These are phyloP conservation scores for Panagrolaimus sp. DNA, from an alignment of 1,140 invertebrate species.

Conservation along the genomic window DNA sequence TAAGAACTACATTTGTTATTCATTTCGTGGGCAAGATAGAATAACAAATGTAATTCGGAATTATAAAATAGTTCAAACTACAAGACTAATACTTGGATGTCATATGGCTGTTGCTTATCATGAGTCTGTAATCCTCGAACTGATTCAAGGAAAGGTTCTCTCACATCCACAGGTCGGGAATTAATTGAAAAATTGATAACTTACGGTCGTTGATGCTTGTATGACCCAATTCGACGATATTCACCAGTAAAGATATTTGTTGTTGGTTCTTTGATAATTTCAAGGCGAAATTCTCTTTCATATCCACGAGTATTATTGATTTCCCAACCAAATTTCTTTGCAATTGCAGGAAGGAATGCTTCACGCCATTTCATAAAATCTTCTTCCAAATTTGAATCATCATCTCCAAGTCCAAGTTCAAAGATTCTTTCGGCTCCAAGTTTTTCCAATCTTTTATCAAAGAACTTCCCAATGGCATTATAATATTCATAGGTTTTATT, in stretches of 20 bases:
- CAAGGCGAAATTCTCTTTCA: constrained; percentile 83
- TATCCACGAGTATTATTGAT: constrained; percentile 73
- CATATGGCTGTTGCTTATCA: no score
- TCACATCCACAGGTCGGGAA: no score
- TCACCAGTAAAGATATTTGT: constrained; percentile 87
- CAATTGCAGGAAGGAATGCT: constrained; percentile 89
- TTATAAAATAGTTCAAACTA: no score
- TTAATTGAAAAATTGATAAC: constrained; percentile 60
- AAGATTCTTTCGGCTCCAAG: constrained; percentile 83
- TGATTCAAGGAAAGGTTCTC: no score
- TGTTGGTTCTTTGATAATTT: constrained; percentile 68
- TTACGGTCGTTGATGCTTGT: constrained; percentile 83
- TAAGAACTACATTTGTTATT: no score
- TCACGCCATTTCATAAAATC: constrained; percentile 58
- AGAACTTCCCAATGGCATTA: constrained; percentile 90
- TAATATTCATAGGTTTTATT: constrained; percentile 99
- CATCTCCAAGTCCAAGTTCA: constrained; percentile 90
- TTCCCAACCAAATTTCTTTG: constrained; percentile 87
- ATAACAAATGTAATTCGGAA: no score
- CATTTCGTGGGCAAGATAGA: no score
- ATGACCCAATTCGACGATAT: constrained; percentile 82
- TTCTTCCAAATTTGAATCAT: constrained; percentile 68
- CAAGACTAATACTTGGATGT: no score
- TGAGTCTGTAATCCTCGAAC: no score
- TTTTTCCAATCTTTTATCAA: constrained; percentile 87